Percentiles rank a stretch among this genome's conserved stretches.
These are phyloP conservation scores for Stegodyphus mimosarum DNA, from an alignment of 1,140 invertebrate genomes.

Conservation along the genomic window DNA sequence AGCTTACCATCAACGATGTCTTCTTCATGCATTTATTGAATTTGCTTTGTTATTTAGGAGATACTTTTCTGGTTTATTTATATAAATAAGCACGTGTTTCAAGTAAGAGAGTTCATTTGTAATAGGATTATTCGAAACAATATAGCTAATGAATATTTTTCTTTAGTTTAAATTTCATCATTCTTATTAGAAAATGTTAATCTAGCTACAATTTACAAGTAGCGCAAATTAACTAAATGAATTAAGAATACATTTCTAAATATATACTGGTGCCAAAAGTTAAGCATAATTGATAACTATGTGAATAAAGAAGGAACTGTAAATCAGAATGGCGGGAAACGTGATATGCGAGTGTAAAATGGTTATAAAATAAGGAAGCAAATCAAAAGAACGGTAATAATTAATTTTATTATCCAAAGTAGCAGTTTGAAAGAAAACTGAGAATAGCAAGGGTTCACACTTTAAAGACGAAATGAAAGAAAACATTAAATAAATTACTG, in stretches of 20 bases:
- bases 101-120: background rate
- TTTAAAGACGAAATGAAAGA: no score
- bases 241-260: background rate
- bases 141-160: background rate
- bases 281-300: background rate
- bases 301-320: no score
- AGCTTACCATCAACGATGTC: constrained; percentile 10
- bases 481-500: no score
- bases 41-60: background rate
- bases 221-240: background rate
- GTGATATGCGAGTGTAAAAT: no score
- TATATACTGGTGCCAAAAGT: background rate
- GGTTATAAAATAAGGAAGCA: no score
- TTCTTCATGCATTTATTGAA: constrained; percentile 1
- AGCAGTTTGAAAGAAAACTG: no score
- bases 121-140: background rate
- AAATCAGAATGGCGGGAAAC: no score
- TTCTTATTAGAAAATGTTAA: background rate
- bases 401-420: no score
- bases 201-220: background rate
- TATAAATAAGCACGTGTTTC: background rate
- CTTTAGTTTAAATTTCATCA: background rate
- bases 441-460: no score
- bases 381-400: no score
- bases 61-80: no score